Percentiles rank a stretch among this genome's conserved stretches.
Conservation (phyloP, 2,888 invertebrate genomes). For the Drosophila differens region DNA sequence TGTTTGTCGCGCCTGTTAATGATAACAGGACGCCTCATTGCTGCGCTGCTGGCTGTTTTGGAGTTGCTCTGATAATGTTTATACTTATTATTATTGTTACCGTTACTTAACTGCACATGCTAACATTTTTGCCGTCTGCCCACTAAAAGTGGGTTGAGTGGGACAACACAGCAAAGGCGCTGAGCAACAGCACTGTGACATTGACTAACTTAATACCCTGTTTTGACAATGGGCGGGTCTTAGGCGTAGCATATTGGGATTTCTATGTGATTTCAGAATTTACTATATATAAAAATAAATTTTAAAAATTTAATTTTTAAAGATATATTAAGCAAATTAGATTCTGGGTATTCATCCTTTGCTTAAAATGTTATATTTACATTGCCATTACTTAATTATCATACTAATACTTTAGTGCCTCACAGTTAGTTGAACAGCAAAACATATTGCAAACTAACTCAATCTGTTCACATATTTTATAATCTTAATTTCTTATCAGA, state of each 20-base stretch:
- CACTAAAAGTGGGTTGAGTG: conserved; percentile 61
- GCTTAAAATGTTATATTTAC: neutral
- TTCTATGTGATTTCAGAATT: rapidly evolving
- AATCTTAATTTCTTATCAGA: neutral
- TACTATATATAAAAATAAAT: too few species aligned
- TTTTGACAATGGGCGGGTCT: neutral
- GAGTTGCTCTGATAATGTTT: conserved; percentile 49
- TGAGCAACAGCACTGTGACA: neutral
- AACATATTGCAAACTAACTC: neutral
- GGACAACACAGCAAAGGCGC: neutral
- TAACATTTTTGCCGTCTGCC: conserved; percentile 61
- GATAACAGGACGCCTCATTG: conserved; percentile 49
- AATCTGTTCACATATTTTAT: neutral
- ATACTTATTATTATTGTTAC: conserved; percentile 47
- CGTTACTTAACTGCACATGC: conserved; percentile 80
- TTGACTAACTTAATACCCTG: conserved; percentile 32
- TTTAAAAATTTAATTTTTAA: too few species aligned
- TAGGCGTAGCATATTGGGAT: neutral
- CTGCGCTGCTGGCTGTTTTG: conserved; percentile 16
- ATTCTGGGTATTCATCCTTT: neutral
- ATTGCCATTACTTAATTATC: neutral
- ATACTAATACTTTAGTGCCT: neutral
- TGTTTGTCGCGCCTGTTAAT: conserved; percentile 59
- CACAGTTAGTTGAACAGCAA: neutral
- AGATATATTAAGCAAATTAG: neutral